These are phyloP conservation scores for Latrodectus geometricus DNA, from an alignment of 1,140 invertebrate genomes.

Conservation along the genomic window DNA sequence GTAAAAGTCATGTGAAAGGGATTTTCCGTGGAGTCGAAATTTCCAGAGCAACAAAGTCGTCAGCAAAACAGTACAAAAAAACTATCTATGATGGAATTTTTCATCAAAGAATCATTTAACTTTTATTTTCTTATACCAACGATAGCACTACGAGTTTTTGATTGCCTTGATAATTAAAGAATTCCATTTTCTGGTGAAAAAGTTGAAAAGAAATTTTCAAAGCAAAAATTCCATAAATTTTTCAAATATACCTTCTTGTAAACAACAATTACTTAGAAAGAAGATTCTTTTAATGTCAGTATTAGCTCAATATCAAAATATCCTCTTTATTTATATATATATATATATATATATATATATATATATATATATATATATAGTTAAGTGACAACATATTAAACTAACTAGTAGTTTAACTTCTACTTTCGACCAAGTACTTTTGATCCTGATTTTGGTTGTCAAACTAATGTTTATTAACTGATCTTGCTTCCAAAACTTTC, in stretches of 20 bases:
- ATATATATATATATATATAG: no score
- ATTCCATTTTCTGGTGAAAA: slow-evolving; percentile 34
- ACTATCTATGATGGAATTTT: slow-evolving; percentile 7
- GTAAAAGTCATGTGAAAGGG: not conserved
- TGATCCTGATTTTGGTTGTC: no score
- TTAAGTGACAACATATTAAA: no score
- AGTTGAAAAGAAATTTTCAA: not conserved
- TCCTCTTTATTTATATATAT: not conserved
- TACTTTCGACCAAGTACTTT: no score
- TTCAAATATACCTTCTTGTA: not conserved
- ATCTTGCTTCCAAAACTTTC: no score
- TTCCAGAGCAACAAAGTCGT: slow-evolving; percentile 6
- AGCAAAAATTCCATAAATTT: not conserved
- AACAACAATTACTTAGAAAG: not conserved
- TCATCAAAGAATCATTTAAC: slow-evolving; percentile 54
- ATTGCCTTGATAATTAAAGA: slow-evolving; percentile 53
- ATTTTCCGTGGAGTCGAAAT: not conserved
- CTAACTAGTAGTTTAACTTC: no score
- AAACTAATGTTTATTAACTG: no score
- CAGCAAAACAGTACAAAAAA: not conserved
- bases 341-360: no score
- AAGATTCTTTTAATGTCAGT: not conserved
- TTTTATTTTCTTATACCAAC: slow-evolving; percentile 44
- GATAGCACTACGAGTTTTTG: slow-evolving; percentile 51
- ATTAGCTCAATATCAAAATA: not conserved